Evolutionary conservation across 2,113 vertebrate species (phyloP).

Genomic region (Montifringilla adamsi): DNA sequence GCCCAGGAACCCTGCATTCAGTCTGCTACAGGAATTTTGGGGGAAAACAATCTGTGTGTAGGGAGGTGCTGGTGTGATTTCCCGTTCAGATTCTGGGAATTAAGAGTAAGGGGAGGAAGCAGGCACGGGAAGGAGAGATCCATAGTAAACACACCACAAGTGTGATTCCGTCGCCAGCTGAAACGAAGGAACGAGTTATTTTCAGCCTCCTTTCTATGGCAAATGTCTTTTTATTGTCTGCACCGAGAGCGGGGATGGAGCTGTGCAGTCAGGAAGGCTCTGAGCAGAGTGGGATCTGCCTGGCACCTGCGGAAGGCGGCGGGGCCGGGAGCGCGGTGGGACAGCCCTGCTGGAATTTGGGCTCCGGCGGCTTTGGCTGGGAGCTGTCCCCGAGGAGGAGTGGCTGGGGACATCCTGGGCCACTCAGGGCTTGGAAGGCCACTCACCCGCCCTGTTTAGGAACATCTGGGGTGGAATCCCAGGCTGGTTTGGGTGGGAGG

Average conservation of each 20-base stretch:
- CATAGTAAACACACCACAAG: not conserved
- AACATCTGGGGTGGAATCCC: not conserved
- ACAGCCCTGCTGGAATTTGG: not conserved
- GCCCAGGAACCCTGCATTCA: fast-evolving
- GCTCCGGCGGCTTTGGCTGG: not conserved
- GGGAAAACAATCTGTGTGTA: fast-evolving
- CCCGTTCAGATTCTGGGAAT: not conserved
- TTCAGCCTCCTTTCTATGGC: not conserved
- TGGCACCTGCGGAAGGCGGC: not conserved
- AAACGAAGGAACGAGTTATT: not conserved
- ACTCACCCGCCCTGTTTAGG: not conserved
- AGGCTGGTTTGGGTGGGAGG: not conserved
- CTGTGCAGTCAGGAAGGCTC: not conserved
- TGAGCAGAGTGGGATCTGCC: not conserved
- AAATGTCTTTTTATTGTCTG: not conserved
- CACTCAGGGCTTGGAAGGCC: not conserved
- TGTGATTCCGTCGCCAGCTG: not conserved
- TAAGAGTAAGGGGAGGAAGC: not conserved
- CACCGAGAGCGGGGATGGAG: not conserved
- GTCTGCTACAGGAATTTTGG: not conserved
- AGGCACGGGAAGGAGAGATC: not conserved
- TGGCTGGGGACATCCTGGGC: not conserved
- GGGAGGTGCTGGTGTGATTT: not conserved
- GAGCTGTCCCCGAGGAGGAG: not conserved
- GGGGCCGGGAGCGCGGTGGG: fast-evolving